Percentiles rank a stretch among this genome's conserved stretches.
phyloP scores from a whole-genome alignment of 2,113 vertebrate species.

The Mesembrinibis cayennensis region DNA sequence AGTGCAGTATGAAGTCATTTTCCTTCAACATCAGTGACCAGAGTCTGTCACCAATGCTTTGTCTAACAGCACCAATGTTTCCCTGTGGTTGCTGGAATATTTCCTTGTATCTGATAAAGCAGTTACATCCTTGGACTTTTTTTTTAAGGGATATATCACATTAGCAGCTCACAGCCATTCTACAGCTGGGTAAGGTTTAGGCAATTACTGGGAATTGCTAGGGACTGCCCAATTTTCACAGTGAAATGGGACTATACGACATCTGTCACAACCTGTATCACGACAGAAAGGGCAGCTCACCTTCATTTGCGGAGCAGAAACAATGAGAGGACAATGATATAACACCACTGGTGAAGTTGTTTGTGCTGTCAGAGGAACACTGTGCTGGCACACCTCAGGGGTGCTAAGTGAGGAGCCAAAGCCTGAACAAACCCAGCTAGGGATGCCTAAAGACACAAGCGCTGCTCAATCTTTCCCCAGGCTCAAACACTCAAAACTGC shows the following conservation, averaged over 20 bases:
- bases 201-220: not conserved
- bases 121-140: not conserved
- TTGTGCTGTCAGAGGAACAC: not conserved
- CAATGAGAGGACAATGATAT: not conserved
- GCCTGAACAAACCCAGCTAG: not conserved
- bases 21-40: not conserved
- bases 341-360: not conserved
- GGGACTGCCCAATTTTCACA: not conserved
- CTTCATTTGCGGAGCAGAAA: not conserved
- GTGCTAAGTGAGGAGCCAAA: not conserved
- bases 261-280: not conserved
- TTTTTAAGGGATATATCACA: not conserved
- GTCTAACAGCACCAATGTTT: not conserved
- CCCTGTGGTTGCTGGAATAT: not conserved
- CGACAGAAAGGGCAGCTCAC: not conserved
- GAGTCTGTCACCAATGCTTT: not conserved
- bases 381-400: too few species aligned
- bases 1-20: not conserved
- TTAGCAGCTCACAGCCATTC: not conserved
- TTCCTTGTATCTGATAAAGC: not conserved
- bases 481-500: not conserved
- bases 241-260: fast-evolving
- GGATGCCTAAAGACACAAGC: not conserved
- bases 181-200: not conserved
- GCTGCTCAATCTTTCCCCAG: not conserved